Percentiles rank a stretch among this genome's conserved stretches.
phyloP scores from a whole-genome alignment of 2,113 vertebrate species.

The Reinhardtius hippoglossoides region DNA sequence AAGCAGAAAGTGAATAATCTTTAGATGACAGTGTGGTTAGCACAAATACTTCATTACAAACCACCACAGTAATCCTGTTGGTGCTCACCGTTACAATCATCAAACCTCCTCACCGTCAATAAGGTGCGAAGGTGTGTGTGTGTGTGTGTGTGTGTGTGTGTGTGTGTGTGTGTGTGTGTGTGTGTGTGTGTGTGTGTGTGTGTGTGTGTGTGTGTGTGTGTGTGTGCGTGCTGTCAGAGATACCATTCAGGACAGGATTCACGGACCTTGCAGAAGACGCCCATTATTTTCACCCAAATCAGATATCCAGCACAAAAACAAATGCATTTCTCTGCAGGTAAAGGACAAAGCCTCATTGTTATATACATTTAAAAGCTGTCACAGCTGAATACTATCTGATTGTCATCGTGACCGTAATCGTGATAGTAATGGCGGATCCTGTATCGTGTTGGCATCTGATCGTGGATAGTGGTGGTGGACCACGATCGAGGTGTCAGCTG shows the following conservation, averaged over 20 bases:
- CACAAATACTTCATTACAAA: constrained; percentile 30
- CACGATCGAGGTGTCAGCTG: too few species aligned
- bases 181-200: constrained; percentile 25
- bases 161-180: too few species aligned
- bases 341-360: constrained; percentile 18
- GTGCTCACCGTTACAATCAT: constrained; percentile 27
- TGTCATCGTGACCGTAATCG: too few species aligned
- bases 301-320: constrained; percentile 26
- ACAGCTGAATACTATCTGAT: too few species aligned
- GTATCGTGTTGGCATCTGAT: too few species aligned
- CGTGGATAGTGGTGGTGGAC: too few species aligned
- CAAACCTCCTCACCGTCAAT: constrained; percentile 42
- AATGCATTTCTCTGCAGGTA: constrained; percentile 30
- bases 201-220: too few species aligned
- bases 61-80: constrained; percentile 29
- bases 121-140: constrained; percentile 40
- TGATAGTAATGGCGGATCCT: too few species aligned
- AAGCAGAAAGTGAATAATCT: constrained; percentile 50
- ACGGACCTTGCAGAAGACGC: constrained; percentile 23
- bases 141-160: too few species aligned
- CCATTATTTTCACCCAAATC: constrained; percentile 39
- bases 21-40: constrained; percentile 29
- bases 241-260: constrained; percentile 20
- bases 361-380: constrained; percentile 13
- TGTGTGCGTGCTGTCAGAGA: constrained; percentile 25